Base-by-base conservation (phyloP, 1,140 invertebrate genomes). In the Bombus affinis region DNA sequence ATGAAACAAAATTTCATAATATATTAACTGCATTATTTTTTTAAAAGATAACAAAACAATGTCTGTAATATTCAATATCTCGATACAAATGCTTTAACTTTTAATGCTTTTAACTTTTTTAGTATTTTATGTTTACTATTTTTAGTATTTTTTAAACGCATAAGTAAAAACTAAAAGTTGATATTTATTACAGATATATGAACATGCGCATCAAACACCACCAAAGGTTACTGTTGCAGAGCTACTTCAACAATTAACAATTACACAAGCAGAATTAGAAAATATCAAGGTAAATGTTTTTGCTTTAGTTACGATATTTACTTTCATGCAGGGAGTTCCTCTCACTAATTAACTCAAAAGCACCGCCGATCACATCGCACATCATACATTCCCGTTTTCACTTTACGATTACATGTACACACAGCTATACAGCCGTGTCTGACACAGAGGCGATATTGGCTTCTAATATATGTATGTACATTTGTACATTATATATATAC, bases 231-330 rank as follows among this genome's bases (percentile, higher is more conserved):
- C 97, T 37, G 97, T 97, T 68, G 96, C 97, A 87, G 97, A 98
- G 93, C 95, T 98, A 86, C 94, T 98, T 89, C 96, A 97, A 92
- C 97, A 98, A 92, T 94, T 98, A 86, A 97, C 97, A 93, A 96
- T 97, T 81, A 98, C 97, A 25, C 97, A 98, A 95, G 97, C 96
- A 65, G 97, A 98, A 95, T 96, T 98, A 92, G 97, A 98, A 93
- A 98, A 97, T 94, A 96, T 98, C 91, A 97, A 97, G 96, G 97
- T 98, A 96, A 96, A 92, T 83, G 13, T 84, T 71, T 86, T 73
- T 44, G 53, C 73, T 83, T 75, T 25, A 59, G 32, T n/a, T 32
- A 5, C 8, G 8, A 44, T 66, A 35, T 70, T 62, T n/a, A 37
- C 66, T 74, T 25, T 28, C 32, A 42, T 62, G 59, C 28, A 62